Base-by-base conservation (phyloP, 1,140 invertebrate species). In the Musca vetustissima region DNA sequence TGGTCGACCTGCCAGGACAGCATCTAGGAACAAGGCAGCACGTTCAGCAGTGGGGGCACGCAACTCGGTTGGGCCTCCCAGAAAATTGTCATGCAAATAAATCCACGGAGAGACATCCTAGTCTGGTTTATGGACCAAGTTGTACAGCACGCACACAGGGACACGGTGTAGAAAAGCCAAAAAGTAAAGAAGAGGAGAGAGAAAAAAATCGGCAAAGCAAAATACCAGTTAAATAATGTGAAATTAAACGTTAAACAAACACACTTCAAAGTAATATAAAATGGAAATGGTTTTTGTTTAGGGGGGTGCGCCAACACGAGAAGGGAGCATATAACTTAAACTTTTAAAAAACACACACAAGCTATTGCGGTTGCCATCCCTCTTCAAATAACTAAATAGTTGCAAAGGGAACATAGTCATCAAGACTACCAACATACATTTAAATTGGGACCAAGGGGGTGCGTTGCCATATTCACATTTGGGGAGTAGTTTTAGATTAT, bases 11-110 rank as follows among this genome's bases (percentile, higher is more conserved):
- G 93, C 90, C 4, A 97, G 82, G 3, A 95, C 95, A 4, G 92
- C 92, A 82, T 98, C 96, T 73, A 98, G 85, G 78, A 95, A 96
- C 80, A 93, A 94, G 1, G 94, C 95, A 2, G 96, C 96, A 77
- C 93, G 92, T 78, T 97, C 95, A 14, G 86, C 4, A 50, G 91
- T 95, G 52, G 96, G 93, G 11, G 95, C 96, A 68, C 95, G 86
- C 6, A 98, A 87, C 83, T 98, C 96, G 73, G 93, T 95, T 76
- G 93, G 93, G 28, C 93, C 93, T 76, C 93, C 91, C 50, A 95
- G 87, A 17, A 93, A 93, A 84, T 95, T 94, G 76, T 96, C 94
- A 74, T 93, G 87, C 64, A 96, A 87, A 84, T 96, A 96, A 61
- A 95, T 90, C 50, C 93, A 3, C n/a, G 93, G 92, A 17, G 92